Evolutionary conservation across 2,888 invertebrate species (phyloP), one percentile per base, ranked within the genome.

Genomic region (Argynnis bischoffii): DNA sequence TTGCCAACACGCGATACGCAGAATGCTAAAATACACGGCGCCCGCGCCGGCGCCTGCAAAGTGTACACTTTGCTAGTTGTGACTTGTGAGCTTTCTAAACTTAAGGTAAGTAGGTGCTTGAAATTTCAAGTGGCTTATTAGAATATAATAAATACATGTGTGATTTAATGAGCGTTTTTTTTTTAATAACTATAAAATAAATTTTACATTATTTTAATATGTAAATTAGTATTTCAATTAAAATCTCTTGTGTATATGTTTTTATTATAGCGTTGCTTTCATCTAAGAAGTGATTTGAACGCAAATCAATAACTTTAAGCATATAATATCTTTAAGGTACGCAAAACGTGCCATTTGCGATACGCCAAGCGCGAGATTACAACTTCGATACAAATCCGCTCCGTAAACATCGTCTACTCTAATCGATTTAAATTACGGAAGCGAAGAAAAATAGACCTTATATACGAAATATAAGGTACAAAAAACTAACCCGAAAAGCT

Each of bases 351-450:
- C 71, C 67, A 70, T 67, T 71, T 60, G 55, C 61, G 70, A 70
- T 72, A 67, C 72, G 64, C 71, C 67, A 76, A 78, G 77, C 74
- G 75, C 78, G 76, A 84, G 85, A 87, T 87, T 84, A 83, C 79
- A 81, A 75, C 79, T 77, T 74, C 74, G 86, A 86, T 87, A 86
- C 81, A 84, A 87, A 87, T 86, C 81, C 79, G 71, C 82, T 81
- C 72, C 74, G 80, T 83, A 85, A 87, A 88, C 84, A 86, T 80
- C 78, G 77, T 71, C 75, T 26, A 26, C 26, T 26, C 26, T 80
- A 83, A 86, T 88, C 83, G 84, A 86, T 87, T 80, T 79, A 75
- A 70, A 72, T 72, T 76, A 69, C 66, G 63, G 51, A 51, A 64
- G 55, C 66, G 73, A 74, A 3, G 63, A 26, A 78, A 78, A 78